Conservation (phyloP, 2,888 invertebrate genomes). For the Tipula unca region DNA sequence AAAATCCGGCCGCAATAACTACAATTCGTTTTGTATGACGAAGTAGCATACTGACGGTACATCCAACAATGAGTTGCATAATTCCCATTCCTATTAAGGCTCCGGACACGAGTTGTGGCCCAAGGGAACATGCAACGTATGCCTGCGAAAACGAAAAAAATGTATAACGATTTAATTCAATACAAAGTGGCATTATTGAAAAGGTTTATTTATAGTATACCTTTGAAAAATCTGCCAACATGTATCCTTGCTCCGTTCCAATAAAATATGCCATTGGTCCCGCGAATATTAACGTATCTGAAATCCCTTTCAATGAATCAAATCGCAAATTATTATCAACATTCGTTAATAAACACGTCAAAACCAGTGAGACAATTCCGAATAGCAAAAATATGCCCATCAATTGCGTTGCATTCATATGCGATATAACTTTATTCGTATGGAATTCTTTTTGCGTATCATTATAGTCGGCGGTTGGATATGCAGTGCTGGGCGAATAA, state of each 20-base stretch:
- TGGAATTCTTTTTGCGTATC: not conserved
- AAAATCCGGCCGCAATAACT: slow-evolving; percentile 70
- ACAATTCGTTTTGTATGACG: slow-evolving; percentile 64
- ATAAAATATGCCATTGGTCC: slow-evolving; percentile 72
- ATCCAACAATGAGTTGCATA: slow-evolving; percentile 67
- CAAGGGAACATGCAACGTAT: slow-evolving; percentile 74
- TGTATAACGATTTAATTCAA: not conserved
- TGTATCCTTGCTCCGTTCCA: slow-evolving; percentile 76
- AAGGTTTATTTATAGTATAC: too few species aligned
- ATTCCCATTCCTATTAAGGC: slow-evolving; percentile 66
- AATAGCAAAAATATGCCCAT: slow-evolving; percentile 40
- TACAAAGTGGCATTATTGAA: too few species aligned
- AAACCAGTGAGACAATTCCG: slow-evolving; percentile 41
- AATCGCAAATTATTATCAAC: slow-evolving; percentile 34
- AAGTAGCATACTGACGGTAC: slow-evolving; percentile 70
- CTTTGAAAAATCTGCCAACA: slow-evolving; percentile 74
- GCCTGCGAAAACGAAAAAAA: slow-evolving; percentile 46
- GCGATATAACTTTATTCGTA: slow-evolving; percentile 22
- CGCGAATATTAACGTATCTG: slow-evolving; percentile 51
- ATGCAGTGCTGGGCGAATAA: not conserved
- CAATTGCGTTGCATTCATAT: slow-evolving; percentile 33
- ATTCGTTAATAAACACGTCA: slow-evolving; percentile 45
- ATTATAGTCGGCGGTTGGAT: not conserved
- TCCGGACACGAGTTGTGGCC: slow-evolving; percentile 62
- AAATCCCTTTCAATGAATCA: slow-evolving; percentile 45